phyloP scores from a whole-genome alignment of 2,113 vertebrate genomes.

The Syngnathus floridae region DNA sequence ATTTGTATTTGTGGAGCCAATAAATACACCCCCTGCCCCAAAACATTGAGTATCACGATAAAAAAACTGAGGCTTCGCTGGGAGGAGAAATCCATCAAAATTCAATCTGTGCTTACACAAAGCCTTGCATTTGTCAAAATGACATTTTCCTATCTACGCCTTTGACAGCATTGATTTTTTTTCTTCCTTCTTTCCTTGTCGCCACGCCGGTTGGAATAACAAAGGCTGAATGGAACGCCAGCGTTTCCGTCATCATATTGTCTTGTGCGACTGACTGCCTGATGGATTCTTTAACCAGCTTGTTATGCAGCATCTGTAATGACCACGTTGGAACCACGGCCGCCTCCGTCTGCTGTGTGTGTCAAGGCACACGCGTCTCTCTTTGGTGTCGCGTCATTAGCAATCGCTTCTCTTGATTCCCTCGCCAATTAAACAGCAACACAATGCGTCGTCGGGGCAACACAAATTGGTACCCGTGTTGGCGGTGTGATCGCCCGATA shows the following conservation, averaged over 20 bases:
- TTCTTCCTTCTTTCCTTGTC: background rate
- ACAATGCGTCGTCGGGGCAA: constrained; percentile 59
- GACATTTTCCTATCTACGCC: constrained; percentile 70
- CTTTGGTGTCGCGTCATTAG: constrained; percentile 60
- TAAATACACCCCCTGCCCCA: background rate
- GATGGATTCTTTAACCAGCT: constrained; percentile 58
- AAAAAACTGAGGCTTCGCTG: constrained; percentile 53
- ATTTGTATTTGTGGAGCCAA: constrained; percentile 60
- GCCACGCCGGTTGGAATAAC: constrained; percentile 58
- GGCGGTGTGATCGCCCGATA: constrained; percentile 41
- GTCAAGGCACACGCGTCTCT: constrained; percentile 53
- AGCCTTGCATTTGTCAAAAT: constrained; percentile 74
- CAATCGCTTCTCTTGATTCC: constrained; percentile 65
- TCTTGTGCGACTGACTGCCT: constrained; percentile 32
- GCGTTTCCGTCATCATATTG: constrained; percentile 50
- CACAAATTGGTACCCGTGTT: constrained; percentile 66
- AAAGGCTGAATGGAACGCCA: constrained; percentile 50
- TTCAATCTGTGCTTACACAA: constrained; percentile 70
- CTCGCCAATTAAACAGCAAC: constrained; percentile 60
- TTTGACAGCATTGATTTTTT: constrained; percentile 70
- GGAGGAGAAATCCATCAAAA: constrained; percentile 68
- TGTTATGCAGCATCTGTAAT: constrained; percentile 65
- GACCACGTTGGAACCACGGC: constrained; percentile 39
- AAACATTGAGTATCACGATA: constrained; percentile 36
- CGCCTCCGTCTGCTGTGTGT: constrained; percentile 37